Percentiles rank a stretch among this genome's conserved stretches.
These are phyloP conservation scores for Trogon surrucura DNA, from an alignment of 2,113 vertebrate genomes.

Conservation along the genomic window DNA sequence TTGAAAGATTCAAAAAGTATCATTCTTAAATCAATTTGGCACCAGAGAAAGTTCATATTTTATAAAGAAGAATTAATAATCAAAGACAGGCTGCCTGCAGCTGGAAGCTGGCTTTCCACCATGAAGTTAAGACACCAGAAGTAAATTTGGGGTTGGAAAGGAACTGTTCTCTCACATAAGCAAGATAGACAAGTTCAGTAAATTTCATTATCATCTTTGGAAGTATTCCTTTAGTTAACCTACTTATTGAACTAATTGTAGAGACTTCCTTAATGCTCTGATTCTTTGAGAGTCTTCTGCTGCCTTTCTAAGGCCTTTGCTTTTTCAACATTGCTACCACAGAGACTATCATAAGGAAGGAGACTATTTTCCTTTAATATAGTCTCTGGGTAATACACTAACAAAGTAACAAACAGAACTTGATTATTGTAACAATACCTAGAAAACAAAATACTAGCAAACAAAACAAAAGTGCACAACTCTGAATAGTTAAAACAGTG, in stretches of 20 bases:
- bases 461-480: not conserved
- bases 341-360: not conserved
- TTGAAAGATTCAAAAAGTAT: not conserved
- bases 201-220: not conserved
- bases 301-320: not conserved
- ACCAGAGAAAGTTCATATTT: not conserved
- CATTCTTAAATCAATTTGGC: not conserved
- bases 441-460: not conserved
- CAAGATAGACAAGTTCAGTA: not conserved
- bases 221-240: not conserved
- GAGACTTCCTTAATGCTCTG: not conserved
- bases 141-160: not conserved
- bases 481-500: not conserved
- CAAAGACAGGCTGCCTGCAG: not conserved
- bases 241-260: not conserved
- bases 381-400: not conserved
- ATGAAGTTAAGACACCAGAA: not conserved
- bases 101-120: not conserved
- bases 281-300: not conserved
- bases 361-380: not conserved
- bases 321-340: not conserved
- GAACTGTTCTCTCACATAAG: not conserved
- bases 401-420: not conserved
- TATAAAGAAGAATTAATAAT: not conserved
- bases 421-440: not conserved